Evolutionary conservation across 1,140 invertebrate genomes (phyloP).

Genomic region (Odontomachus brunneus): DNA sequence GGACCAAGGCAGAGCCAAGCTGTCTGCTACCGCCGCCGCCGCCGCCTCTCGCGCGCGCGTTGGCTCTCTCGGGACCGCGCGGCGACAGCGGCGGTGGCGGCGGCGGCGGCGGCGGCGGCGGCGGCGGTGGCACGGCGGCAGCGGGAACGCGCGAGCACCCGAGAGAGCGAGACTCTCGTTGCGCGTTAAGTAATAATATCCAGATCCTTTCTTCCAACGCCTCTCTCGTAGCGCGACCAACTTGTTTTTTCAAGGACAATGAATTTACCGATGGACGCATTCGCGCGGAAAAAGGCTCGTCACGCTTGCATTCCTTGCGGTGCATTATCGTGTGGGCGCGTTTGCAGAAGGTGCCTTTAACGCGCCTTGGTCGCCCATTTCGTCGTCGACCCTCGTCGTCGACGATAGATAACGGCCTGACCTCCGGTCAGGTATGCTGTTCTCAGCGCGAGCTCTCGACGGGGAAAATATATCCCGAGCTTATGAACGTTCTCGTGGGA

Average conservation of each 20-base stretch:
- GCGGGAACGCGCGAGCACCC: conserved; percentile 6
- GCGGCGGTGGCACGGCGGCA: background rate
- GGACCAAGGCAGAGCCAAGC: conserved; percentile 84
- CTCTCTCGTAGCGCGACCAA: conserved; percentile 33
- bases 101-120: background rate
- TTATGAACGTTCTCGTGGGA: conserved; percentile 11
- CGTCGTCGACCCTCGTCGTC: conserved; percentile 4
- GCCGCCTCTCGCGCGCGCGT: conserved; percentile 78
- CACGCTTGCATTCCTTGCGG: conserved; percentile 53
- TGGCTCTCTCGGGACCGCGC: conserved; percentile 69
- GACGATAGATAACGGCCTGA: conserved; percentile 6
- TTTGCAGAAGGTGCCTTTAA: conserved; percentile 19
- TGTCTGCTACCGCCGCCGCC: conserved; percentile 78
- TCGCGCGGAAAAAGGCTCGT: conserved; percentile 59
- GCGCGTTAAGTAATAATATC: conserved; percentile 54
- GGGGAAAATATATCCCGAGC: background rate
- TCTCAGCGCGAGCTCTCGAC: background rate
- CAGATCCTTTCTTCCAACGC: conserved; percentile 55
- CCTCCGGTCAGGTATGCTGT: conserved; percentile 7
- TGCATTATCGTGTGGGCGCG: conserved; percentile 31
- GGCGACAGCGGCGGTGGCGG: background rate
- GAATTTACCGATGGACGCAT: conserved; percentile 59
- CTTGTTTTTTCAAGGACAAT: conserved; percentile 64
- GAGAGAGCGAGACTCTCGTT: conserved; percentile 25
- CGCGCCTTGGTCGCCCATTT: background rate